phyloP scores from a whole-genome alignment of 2,113 vertebrate species.

The Morone chrysops region DNA sequence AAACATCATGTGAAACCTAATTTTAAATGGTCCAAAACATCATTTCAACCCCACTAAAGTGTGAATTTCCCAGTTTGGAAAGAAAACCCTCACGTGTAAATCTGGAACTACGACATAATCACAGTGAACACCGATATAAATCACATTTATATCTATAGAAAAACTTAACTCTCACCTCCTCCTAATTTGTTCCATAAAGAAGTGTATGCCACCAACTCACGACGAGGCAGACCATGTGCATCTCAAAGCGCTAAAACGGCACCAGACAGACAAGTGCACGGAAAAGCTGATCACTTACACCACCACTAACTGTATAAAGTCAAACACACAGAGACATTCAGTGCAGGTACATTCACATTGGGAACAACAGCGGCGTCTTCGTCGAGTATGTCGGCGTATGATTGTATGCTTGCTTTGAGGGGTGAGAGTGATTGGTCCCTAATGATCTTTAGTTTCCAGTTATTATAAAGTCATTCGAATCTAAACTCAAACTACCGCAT shows the following conservation, averaged over 20 bases:
- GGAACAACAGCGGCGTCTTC: conserved; percentile 45
- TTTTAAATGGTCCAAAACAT: not conserved
- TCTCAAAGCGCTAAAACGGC: conserved; percentile 65
- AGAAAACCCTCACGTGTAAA: not conserved
- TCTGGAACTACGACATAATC: conserved; percentile 67
- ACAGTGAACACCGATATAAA: conserved; percentile 82
- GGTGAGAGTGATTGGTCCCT: conserved; percentile 42
- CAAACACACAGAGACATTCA: conserved; percentile 50
- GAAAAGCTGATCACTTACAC: conserved; percentile 38
- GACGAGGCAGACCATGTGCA: conserved; percentile 59
- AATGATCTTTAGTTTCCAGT: conserved; percentile 35
- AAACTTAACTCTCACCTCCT: conserved; percentile 46
- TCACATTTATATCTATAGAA: conserved; percentile 60
- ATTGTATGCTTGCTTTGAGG: conserved; percentile 15
- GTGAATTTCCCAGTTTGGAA: not conserved
- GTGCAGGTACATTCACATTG: conserved; percentile 77
- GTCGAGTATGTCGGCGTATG: conserved; percentile 7
- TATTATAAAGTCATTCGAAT: not conserved
- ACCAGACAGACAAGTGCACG: conserved; percentile 60
- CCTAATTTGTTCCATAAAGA: conserved; percentile 51
- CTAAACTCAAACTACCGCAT: not conserved
- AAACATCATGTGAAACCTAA: not conserved
- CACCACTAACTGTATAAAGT: conserved; percentile 19
- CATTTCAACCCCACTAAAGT: no score
- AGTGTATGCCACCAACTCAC: conserved; percentile 41